Conservation (phyloP, 2,113 vertebrate genomes). For the Forbesichthys agassizii region DNA sequence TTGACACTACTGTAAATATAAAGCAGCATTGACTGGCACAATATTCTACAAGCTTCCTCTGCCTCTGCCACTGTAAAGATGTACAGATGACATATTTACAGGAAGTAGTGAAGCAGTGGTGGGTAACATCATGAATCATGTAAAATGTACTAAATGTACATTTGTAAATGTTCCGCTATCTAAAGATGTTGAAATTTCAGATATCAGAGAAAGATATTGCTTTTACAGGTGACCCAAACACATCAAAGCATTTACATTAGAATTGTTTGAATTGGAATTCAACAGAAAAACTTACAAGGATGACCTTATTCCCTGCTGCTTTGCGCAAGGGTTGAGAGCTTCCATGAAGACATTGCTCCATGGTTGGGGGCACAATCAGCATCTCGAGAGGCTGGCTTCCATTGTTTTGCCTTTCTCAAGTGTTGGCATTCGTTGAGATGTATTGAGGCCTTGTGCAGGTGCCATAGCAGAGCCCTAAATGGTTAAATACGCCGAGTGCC, state of each 20-base stretch:
- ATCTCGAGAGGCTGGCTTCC: slow-evolving; percentile 39
- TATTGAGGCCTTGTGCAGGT: slow-evolving; percentile 61
- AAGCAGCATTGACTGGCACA: slow-evolving; percentile 46
- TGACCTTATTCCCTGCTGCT: slow-evolving; percentile 17
- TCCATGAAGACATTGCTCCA: slow-evolving; percentile 24
- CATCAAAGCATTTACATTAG: too few species aligned
- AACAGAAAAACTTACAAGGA: slow-evolving; percentile 6
- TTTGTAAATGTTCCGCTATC: too few species aligned
- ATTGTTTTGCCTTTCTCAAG: slow-evolving; percentile 58
- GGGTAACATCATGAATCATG: background rate
- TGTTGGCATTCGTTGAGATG: slow-evolving; percentile 48
- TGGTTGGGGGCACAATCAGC: slow-evolving; percentile 47
- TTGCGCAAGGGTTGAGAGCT: slow-evolving; percentile 24
- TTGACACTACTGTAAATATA: slow-evolving; percentile 52
- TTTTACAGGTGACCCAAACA: too few species aligned
- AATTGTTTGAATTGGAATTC: background rate
- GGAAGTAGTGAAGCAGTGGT: slow-evolving; percentile 6
- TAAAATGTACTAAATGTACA: too few species aligned
- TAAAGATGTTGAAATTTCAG: too few species aligned
- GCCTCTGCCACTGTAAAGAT: slow-evolving; percentile 36
- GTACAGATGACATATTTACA: slow-evolving; percentile 28
- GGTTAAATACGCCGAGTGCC: slow-evolving; percentile 71
- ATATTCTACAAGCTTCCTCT: slow-evolving; percentile 43
- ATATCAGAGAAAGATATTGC: too few species aligned
- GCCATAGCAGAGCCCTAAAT: slow-evolving; percentile 72